Evolutionary conservation across 1,140 invertebrate species (phyloP).

Genomic region (Stenopsyche tienmushanensis): DNA sequence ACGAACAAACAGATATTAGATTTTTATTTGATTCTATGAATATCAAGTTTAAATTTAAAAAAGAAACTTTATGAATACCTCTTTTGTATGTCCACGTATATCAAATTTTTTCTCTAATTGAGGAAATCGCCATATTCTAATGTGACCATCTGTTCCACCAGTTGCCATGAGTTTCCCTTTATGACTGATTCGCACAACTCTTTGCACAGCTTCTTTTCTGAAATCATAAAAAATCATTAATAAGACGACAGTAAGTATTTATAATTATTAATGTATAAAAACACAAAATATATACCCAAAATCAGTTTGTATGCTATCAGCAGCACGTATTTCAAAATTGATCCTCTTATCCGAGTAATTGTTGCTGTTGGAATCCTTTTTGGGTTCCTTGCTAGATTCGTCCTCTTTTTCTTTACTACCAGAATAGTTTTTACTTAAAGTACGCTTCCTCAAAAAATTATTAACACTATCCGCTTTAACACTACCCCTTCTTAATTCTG

Average conservation of each 20-base stretch:
- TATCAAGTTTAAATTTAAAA: neutral
- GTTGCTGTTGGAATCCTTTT: conserved; percentile 52
- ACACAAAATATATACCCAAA: conserved; percentile 58
- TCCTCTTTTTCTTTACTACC: conserved; percentile 51
- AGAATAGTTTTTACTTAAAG: conserved; percentile 38
- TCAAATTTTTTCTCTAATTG: conserved; percentile 68
- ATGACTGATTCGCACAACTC: conserved; percentile 79
- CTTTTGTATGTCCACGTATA: conserved; percentile 59
- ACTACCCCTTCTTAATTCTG: conserved; percentile 52
- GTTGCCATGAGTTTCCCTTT: conserved; percentile 81
- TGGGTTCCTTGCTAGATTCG: conserved; percentile 50
- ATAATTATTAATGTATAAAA: neutral
- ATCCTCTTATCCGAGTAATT: conserved; percentile 61
- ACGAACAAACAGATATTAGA: too few relatives aligned
- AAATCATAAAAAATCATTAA: conserved; percentile 47
- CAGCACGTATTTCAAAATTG: conserved; percentile 69
- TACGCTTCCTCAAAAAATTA: conserved; percentile 49
- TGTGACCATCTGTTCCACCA: conserved; percentile 84
- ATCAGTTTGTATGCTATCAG: conserved; percentile 79
- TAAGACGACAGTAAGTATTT: conserved; percentile 13
- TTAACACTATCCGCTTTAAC: conserved; percentile 51
- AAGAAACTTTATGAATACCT: conserved; percentile 43
- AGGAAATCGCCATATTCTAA: conserved; percentile 89
- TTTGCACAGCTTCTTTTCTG: conserved; percentile 76
- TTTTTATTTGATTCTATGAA: neutral